Conservation (phyloP, 2,888 invertebrate genomes). For the Gymnosoma rotundatum region DNA sequence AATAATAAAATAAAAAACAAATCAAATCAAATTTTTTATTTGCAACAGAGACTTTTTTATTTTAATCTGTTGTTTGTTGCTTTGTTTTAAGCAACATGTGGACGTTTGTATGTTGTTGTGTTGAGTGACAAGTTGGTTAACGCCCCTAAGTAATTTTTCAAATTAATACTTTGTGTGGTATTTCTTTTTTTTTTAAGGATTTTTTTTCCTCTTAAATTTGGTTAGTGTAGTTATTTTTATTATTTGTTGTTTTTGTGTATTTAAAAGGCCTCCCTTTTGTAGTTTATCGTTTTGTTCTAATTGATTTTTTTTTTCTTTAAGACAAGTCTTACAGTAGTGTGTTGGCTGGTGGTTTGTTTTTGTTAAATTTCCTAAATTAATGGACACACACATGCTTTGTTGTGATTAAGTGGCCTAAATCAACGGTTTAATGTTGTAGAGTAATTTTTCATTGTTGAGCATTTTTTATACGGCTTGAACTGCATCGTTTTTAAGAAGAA, state of each 20-base stretch:
- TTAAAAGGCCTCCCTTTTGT: slow-evolving; percentile 71
- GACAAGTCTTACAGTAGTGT: slow-evolving; percentile 6
- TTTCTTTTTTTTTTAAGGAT: slow-evolving; percentile 54
- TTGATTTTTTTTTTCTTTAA: slow-evolving; percentile 62
- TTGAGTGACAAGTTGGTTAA: slow-evolving; percentile 74
- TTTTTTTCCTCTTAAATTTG: slow-evolving; percentile 36
- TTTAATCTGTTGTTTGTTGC: slow-evolving; percentile 43
- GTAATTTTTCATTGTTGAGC: slow-evolving; percentile 62
- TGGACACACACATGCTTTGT: slow-evolving; percentile 66
- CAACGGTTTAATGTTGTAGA: slow-evolving; percentile 69
- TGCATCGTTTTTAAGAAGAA: slow-evolving; percentile 13
- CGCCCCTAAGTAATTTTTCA: slow-evolving; percentile 74
- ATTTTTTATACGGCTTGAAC: slow-evolving; percentile 5
- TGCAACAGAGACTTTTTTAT: slow-evolving; percentile 22
- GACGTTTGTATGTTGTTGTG: slow-evolving; percentile 59
- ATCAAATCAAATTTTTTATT: too few relatives aligned
- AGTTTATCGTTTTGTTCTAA: slow-evolving; percentile 71
- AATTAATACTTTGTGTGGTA: slow-evolving; percentile 72
- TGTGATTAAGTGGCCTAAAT: slow-evolving; percentile 72
- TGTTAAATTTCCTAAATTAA: slow-evolving; percentile 61
- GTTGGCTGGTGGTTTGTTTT: slow-evolving; percentile 35
- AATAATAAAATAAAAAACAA: too few relatives aligned
- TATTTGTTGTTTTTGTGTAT: slow-evolving; percentile 62
- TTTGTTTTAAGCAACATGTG: slow-evolving; percentile 19
- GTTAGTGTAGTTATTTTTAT: slow-evolving; percentile 54